A percentile compares a stretch with the other conserved stretches of the same genome.
Conservation (phyloP, 2,888 invertebrate genomes). For the Glomeris marginata region DNA sequence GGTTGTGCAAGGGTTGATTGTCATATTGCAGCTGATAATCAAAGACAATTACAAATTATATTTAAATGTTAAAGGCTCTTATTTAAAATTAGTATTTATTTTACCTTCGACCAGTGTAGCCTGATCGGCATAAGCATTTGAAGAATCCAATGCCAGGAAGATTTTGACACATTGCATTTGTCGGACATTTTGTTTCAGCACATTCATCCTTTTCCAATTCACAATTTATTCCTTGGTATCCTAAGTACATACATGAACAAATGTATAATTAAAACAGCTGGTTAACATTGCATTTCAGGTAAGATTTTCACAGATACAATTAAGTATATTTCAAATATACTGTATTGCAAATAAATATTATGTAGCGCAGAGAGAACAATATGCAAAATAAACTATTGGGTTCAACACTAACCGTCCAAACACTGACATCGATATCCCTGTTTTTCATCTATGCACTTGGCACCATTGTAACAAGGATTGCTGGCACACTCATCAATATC, state of each 20-base stretch:
- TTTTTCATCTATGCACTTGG: constrained; percentile 76
- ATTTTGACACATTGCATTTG: constrained; percentile 93
- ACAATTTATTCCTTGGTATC: constrained; percentile 84
- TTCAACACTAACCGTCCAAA: constrained; percentile 38
- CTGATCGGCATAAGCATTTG: constrained; percentile 83
- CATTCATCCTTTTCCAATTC: constrained; percentile 87
- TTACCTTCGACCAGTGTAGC: constrained; percentile 73
- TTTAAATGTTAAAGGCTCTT: not conserved
- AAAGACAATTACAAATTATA: not conserved
- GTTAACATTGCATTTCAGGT: too few relatives aligned
- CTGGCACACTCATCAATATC: constrained; percentile 92
- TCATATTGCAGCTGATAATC: constrained; percentile 14
- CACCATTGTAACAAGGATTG: constrained; percentile 85
- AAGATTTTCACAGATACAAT: too few relatives aligned
- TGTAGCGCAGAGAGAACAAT: too few relatives aligned
- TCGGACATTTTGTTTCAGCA: constrained; percentile 76
- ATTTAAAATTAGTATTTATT: not conserved
- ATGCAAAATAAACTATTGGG: not conserved
- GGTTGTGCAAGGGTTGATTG: constrained; percentile 75
- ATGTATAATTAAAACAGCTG: not conserved
- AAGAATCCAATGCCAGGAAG: constrained; percentile 70
- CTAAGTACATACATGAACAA: constrained; percentile 16
- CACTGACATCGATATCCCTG: constrained; percentile 87
- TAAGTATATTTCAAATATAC: not conserved
- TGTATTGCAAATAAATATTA: too few relatives aligned